Evolutionary conservation across 2,113 vertebrate genomes (phyloP).

Genomic region (Anas platyrhynchos): DNA sequence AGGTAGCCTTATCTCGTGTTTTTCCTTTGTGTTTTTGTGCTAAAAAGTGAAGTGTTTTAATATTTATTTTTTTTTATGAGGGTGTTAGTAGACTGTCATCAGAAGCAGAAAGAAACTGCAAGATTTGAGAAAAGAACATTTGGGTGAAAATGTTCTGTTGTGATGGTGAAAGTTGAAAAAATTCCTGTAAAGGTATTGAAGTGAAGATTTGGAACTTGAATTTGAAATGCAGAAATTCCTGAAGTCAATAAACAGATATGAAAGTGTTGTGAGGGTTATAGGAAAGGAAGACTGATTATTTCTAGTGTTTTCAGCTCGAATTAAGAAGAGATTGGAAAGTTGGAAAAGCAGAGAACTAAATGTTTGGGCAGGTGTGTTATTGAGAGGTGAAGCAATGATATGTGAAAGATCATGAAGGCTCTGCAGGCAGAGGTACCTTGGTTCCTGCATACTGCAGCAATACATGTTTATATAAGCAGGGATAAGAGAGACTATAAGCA

Average conservation of each 20-base stretch:
- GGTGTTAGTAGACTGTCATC: background rate
- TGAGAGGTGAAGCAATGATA: background rate
- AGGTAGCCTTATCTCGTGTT: background rate
- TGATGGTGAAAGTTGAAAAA: background rate
- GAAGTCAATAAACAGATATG: background rate
- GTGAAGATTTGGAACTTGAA: background rate
- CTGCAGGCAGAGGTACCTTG: background rate
- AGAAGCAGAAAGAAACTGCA: background rate
- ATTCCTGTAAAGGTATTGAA: background rate
- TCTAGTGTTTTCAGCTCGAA: background rate
- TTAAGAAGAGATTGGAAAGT: background rate
- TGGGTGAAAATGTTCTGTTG: background rate
- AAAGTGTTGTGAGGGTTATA: background rate
- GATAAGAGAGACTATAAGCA: background rate
- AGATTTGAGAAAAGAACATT: background rate
- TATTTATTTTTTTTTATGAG: background rate
- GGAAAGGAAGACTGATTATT: background rate
- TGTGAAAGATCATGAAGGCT: background rate
- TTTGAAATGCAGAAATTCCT: background rate
- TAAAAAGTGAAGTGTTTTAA: background rate
- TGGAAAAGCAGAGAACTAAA: background rate
- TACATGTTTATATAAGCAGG: background rate
- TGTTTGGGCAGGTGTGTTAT: background rate
- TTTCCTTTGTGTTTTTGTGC: background rate
- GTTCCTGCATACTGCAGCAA: background rate